A percentile compares a stretch with the other conserved stretches of the same genome.
Evolutionary conservation across 2,888 invertebrate species (phyloP).

Genomic region (Poecilobothrus nobilitatus): DNA sequence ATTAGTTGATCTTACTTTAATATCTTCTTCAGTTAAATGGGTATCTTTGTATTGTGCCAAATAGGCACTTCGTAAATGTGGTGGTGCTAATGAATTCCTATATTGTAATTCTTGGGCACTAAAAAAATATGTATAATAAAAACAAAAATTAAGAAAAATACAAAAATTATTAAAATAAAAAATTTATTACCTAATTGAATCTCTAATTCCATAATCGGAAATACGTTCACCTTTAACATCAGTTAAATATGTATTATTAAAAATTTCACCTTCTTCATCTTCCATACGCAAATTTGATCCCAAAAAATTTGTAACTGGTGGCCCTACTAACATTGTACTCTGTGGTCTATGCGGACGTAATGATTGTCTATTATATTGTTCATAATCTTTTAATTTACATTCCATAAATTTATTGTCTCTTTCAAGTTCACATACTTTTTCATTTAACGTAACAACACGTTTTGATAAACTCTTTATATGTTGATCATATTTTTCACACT

Average conservation of each 20-base stretch:
- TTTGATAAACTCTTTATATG: slow-evolving; percentile 37
- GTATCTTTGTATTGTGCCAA: slow-evolving; percentile 67
- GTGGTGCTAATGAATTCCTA: slow-evolving; percentile 74
- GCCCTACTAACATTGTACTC: neutral
- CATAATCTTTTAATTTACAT: slow-evolving; percentile 35
- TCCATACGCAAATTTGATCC: slow-evolving; percentile 58
- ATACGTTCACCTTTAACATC: slow-evolving; percentile 54
- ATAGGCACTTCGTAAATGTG: slow-evolving; percentile 77
- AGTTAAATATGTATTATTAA: slow-evolving; percentile 68
- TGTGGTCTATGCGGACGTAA: neutral
- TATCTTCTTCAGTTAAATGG: slow-evolving; percentile 54
- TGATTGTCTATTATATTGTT: slow-evolving; percentile 20
- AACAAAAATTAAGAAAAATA: slow-evolving; percentile 17
- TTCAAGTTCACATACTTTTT: slow-evolving; percentile 34
- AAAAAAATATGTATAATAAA: slow-evolving; percentile 28
- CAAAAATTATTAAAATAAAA: slow-evolving; percentile 4
- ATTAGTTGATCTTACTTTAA: slow-evolving; percentile 48
- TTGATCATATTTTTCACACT: slow-evolving; percentile 37
- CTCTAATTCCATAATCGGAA: slow-evolving; percentile 33
- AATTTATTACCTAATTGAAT: slow-evolving; percentile 30
- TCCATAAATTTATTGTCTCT: slow-evolving; percentile 29
- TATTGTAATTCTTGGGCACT: slow-evolving; percentile 62
- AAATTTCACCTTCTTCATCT: slow-evolving; percentile 78
- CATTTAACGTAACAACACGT: slow-evolving; percentile 39
- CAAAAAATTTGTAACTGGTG: slow-evolving; percentile 23